Base-by-base conservation (phyloP, 2,797 vertebrate genomes). In the Notoglanidium macrostoma region DNA sequence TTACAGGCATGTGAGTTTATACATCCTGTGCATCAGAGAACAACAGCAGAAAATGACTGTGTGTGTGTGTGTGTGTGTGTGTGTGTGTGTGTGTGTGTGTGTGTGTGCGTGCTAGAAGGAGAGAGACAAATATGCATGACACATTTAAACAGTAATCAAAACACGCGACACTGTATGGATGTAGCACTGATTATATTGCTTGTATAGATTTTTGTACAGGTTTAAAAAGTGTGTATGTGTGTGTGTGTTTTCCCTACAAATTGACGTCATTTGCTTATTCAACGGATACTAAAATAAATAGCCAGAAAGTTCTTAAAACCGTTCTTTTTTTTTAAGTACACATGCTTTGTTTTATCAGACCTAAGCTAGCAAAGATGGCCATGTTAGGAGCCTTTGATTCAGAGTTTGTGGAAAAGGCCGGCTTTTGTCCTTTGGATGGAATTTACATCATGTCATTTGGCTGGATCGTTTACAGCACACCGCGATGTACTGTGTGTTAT, bases 101-200 rank as follows among this genome's bases (percentile, higher is more conserved):
- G 55, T 61, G 57, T 81, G 19, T 63, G 32, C 17, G 55, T 76
- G 68, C 44, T 61, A 77, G 32, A 9, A 89, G 89, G 90, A 90
- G 86, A 84, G 89, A 92, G 84, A 73, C 89, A 29, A 23, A 92
- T 90, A 91, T 87, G 74, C 87, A 88, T 81, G 59, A 88, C 91
- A 89, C 92, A 93, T 93, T 94, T 92, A 93, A 88, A 89, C 81
- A 61, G 83, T 90, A 92, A 93, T 94, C 87, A 90, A 93, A 89
- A 88, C 92, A 92, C 88, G 91, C 90, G 88, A 92, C 87, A 85
- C 89, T 61, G 86, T 88, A 90, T 87, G 90, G 91, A 93, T 94
- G 54, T 90, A 92, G 79, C 87, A 87, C 83, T 92, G 92, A 93
- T 95, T 92, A 91, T 90, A 94, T 90, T 87, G 88, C 88, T 87